Conservation (phyloP, 2,888 invertebrate genomes). For the Osmoderma eremita region DNA sequence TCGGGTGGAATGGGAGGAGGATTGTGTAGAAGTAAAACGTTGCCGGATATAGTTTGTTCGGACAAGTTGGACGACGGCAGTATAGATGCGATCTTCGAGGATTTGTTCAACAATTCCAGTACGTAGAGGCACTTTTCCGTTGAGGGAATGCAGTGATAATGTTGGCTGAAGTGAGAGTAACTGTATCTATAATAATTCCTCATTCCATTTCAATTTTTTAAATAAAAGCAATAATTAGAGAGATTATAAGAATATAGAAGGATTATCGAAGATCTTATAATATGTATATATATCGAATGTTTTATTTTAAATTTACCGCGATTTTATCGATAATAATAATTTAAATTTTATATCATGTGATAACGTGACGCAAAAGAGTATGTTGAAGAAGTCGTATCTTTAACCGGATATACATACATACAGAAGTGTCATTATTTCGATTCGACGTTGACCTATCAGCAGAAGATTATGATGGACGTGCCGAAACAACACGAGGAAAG, state of each 20-base stretch:
- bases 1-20: slow-evolving; percentile 53
- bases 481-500: background rate
- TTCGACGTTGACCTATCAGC: too few relatives aligned
- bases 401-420: too few relatives aligned
- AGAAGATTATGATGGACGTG: too few relatives aligned
- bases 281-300: too few relatives aligned
- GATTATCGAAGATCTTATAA: too few relatives aligned
- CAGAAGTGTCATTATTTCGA: too few relatives aligned
- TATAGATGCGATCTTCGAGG: slow-evolving; percentile 89
- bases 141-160: slow-evolving; percentile 1
- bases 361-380: background rate
- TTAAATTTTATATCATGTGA: too few relatives aligned
- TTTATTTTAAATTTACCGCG: too few relatives aligned
- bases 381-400: too few relatives aligned
- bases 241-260: background rate
- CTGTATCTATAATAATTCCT: slow-evolving; percentile 10
- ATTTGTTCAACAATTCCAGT: slow-evolving; percentile 70
- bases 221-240: slow-evolving; percentile 7
- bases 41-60: slow-evolving; percentile 76
- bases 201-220: slow-evolving; percentile 33
- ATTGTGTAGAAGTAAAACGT: slow-evolving; percentile 78
- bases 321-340: too few relatives aligned
- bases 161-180: background rate
- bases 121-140: slow-evolving; percentile 51
- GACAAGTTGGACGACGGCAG: slow-evolving; percentile 80